Evolutionary conservation across 1,140 invertebrate species (phyloP), one percentile per base, ranked within the genome.

Genomic region (Drosophila ficusphila): DNA sequence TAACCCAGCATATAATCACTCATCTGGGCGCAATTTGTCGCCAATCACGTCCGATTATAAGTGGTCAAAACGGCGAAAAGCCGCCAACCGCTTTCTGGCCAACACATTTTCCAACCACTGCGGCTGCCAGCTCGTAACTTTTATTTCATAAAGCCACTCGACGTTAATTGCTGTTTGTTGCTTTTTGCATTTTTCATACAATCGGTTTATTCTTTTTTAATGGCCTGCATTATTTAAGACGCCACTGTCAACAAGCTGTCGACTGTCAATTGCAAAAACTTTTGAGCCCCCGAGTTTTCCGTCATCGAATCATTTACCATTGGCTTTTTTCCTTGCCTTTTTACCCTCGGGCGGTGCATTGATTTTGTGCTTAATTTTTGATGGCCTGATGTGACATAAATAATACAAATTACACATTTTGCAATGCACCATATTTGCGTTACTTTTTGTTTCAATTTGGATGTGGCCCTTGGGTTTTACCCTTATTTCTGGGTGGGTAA

Each of bases 141-240:
- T 67, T 67, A 65, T 51, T 67, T 65, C 48, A 51, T 33, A 39
- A 49, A 62, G 12, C 2, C 58, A 41, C 25, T 51, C 14, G 12
- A 3, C 16, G 12, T n/a, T 16, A 14, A 25, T 48, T 58, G 38
- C 39, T 11, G 36, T 42, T 33, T 42, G 38, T 21, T 23, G 29
- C 7, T 25, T 19, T 2, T 41, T 57, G 25, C 5, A 60, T 60
- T 19, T 61, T 61, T 64, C 16, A 64, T 64, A 51, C 27, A 18
- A 19, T 21, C 60, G 11, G 56, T 42, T 67, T 65, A 65, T 65
- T 31, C 21, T 19, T 21, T 25, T 70, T 54, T 42, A 23, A 38
- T 41, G 39, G 54, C 34, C 39, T 79, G 27, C 76, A 83, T 85
- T 61, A 85, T 79, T 85, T 41, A 85, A 79, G 70, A 58, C 25